Percentiles rank a stretch among this genome's conserved stretches.
These are phyloP conservation scores for Matsumyia berberina DNA, from an alignment of 2,888 invertebrate species.

Conservation along the genomic window DNA sequence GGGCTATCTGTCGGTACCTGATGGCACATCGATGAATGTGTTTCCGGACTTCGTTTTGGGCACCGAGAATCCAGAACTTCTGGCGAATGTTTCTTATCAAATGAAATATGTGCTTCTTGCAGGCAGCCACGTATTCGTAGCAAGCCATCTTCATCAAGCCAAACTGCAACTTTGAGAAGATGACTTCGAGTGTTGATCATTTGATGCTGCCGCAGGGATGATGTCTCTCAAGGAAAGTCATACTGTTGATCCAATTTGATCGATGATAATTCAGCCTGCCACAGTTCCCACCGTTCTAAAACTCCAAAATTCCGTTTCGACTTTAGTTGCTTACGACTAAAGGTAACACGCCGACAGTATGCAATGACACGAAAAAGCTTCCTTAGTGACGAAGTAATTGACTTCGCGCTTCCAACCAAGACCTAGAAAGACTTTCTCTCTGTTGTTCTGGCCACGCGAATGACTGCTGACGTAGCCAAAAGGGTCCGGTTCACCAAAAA, in stretches of 20 bases:
- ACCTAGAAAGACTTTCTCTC: not conserved
- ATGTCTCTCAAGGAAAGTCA: constrained; percentile 6
- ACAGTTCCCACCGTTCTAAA: constrained; percentile 12
- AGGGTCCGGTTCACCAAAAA: constrained; percentile 2
- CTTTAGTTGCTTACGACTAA: constrained; percentile 1
- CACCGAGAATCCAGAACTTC: too few relatives aligned
- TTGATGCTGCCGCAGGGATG: not conserved
- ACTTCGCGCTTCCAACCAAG: not conserved
- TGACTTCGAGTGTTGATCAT: constrained; percentile 4
- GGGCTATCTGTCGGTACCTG: too few relatives aligned
- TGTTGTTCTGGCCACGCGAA: not conserved
- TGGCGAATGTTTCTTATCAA: too few relatives aligned
- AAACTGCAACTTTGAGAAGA: constrained; percentile 17
- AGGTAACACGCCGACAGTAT: constrained; percentile 2
- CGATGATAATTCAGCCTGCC: constrained; percentile 1
- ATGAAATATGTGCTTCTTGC: too few relatives aligned
- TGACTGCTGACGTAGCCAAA: constrained; percentile 6
- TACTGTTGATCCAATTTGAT: constrained; percentile 13
- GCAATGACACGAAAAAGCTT: constrained; percentile 5
- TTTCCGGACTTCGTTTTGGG: too few relatives aligned
- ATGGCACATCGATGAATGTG: too few relatives aligned
- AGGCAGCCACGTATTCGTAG: constrained; percentile 14
- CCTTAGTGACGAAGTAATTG: not conserved
- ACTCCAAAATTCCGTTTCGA: not conserved
- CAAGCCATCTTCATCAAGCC: constrained; percentile 12